Evolutionary conservation across 2,797 vertebrate species (phyloP).

Genomic region (Xenopus petersii): DNA sequence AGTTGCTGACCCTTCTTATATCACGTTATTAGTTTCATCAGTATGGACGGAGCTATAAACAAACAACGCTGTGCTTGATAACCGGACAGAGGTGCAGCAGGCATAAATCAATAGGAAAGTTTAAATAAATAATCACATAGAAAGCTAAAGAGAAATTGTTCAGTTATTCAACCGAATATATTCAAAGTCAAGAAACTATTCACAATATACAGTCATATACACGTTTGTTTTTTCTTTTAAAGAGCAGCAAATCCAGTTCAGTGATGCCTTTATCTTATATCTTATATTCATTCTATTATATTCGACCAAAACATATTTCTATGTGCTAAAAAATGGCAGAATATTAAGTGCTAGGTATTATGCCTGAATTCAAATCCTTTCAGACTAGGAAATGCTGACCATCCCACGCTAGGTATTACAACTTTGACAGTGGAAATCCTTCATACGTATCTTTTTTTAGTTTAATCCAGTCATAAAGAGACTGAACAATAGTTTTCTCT

Average conservation of each 20-base stretch:
- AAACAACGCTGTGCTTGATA: constrained; percentile 6
- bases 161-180: constrained; percentile 15
- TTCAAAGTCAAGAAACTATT: constrained; percentile 29
- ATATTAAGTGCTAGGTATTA: no score
- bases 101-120: not conserved
- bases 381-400: no score
- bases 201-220: constrained; percentile 18
- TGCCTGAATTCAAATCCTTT: no score
- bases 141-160: constrained; percentile 10
- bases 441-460: constrained; percentile 84
- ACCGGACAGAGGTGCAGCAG: not conserved
- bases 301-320: no score
- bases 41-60: constrained; percentile 14
- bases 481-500: constrained; percentile 81
- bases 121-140: constrained; percentile 36
- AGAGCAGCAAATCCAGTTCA: constrained; percentile 6
- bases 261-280: no score
- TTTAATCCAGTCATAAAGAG: constrained; percentile 79
- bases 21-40: constrained; percentile 2
- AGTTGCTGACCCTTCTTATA: not conserved
- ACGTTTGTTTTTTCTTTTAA: not conserved
- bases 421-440: constrained; percentile 71
- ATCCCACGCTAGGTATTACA: constrained; percentile 55
- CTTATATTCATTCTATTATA: no score
- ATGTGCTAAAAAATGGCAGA: no score